A percentile compares a stretch with the other conserved stretches of the same genome.
Evolutionary conservation across 2,797 vertebrate species (phyloP).

Genomic region (Thunnus albacares): DNA sequence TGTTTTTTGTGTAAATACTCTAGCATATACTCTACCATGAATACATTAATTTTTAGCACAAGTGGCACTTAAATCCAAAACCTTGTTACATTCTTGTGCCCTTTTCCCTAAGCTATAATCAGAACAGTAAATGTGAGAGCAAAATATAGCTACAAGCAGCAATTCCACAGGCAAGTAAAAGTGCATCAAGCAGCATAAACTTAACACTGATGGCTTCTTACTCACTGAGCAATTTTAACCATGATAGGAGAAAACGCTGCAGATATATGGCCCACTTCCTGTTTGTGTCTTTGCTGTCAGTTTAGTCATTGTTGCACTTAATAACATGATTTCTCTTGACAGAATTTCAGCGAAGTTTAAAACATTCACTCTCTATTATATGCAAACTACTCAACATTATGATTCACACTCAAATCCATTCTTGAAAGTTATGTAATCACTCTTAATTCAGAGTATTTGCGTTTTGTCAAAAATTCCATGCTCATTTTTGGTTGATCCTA

Average conservation of each 20-base stretch:
- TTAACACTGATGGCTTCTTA: constrained; percentile 4
- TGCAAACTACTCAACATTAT: constrained; percentile 32
- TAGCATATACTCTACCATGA: not conserved
- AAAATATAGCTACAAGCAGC: constrained; percentile 3
- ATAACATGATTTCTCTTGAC: constrained; percentile 22
- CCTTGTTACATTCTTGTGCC: not conserved
- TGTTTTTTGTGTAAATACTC: constrained; percentile 3
- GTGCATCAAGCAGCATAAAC: not conserved
- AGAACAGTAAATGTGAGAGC: not conserved
- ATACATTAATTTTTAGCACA: constrained; percentile 13
- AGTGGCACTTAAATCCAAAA: constrained; percentile 22
- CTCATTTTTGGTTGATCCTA: constrained; percentile 20
- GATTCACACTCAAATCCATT: constrained; percentile 42
- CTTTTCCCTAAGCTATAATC: not conserved
- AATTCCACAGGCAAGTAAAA: not conserved
- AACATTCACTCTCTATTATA: constrained; percentile 17
- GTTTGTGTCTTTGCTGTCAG: constrained; percentile 26
- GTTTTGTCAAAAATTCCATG: not conserved
- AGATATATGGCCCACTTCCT: constrained; percentile 24
- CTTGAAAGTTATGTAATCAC: constrained; percentile 31
- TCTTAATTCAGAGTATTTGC: not conserved
- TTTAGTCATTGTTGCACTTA: constrained; percentile 23
- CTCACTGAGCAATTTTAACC: not conserved
- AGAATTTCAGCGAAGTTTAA: constrained; percentile 7
- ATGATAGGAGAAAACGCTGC: constrained; percentile 12